These are phyloP conservation scores for Sesamia nonagrioides DNA, from an alignment of 1,140 invertebrate species.

Conservation along the genomic window DNA sequence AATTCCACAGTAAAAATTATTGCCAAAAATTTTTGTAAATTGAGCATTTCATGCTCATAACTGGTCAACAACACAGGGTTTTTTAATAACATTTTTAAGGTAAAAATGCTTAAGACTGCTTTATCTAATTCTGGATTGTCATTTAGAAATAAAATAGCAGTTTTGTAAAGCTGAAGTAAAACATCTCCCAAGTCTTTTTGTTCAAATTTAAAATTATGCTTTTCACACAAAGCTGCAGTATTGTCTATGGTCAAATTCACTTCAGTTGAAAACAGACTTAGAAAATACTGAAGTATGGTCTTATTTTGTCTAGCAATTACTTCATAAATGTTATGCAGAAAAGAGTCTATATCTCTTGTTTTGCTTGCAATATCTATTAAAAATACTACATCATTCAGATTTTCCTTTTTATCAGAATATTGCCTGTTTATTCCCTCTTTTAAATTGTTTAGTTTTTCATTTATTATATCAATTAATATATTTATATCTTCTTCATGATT, in stretches of 20 bases:
- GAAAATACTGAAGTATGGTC: constrained; percentile 60
- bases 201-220: constrained; percentile 18
- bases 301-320: constrained; percentile 55
- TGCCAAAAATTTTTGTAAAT: constrained; percentile 49
- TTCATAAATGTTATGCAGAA: constrained; percentile 48
- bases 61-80: constrained; percentile 45
- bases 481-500: constrained; percentile 54
- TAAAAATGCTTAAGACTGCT: constrained; percentile 59
- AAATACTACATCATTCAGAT: constrained; percentile 68
- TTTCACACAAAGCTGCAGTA: constrained; percentile 52
- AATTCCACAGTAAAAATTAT: constrained; percentile 44
- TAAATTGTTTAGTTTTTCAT: constrained; percentile 63
- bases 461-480: constrained; percentile 62
- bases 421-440: constrained; percentile 63
- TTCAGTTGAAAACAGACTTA: constrained; percentile 58
- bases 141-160: constrained; percentile 54
- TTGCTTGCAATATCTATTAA: constrained; percentile 60
- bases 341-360: constrained; percentile 49
- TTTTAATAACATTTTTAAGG: constrained; percentile 59
- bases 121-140: constrained; percentile 60
- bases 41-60: constrained; percentile 53
- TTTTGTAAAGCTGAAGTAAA: constrained; percentile 58
- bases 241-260: constrained; percentile 54
- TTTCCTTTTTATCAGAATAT: constrained; percentile 70
- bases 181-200: constrained; percentile 46